Conservation (phyloP, 1,140 invertebrate species). For the Kradibia gibbosae region DNA sequence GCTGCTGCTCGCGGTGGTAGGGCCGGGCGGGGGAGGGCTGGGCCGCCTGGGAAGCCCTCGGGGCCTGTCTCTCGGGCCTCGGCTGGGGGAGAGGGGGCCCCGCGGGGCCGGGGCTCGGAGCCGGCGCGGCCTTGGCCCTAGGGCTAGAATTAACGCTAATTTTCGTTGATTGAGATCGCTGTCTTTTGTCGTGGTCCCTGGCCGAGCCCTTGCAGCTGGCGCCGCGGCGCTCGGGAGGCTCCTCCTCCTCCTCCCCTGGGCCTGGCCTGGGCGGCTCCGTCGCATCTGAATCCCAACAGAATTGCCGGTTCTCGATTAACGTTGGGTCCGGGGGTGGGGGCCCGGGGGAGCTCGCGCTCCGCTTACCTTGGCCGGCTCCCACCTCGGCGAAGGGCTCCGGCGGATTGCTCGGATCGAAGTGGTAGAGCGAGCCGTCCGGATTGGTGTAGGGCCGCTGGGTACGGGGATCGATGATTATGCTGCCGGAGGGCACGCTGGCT, state of each 20-base stretch:
- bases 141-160: slow-evolving; percentile 38
- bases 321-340: too few relatives aligned
- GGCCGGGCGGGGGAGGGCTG: slow-evolving; percentile 34
- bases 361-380: slow-evolving; percentile 53
- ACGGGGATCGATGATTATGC: slow-evolving; percentile 89
- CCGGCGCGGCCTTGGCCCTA: slow-evolving; percentile 41
- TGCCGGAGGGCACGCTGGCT: slow-evolving; percentile 85
- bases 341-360: too few relatives aligned
- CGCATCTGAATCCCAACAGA: slow-evolving; percentile 18
- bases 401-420: slow-evolving; percentile 81
- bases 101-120: too few relatives aligned
- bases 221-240: too few relatives aligned
- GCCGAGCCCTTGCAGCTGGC: too few relatives aligned
- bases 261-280: neutral
- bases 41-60: slow-evolving; percentile 57
- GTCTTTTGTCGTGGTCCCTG: slow-evolving; percentile 50
- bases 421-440: slow-evolving; percentile 77
- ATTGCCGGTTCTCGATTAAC: too few relatives aligned
- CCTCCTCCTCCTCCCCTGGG: too few relatives aligned
- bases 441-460: slow-evolving; percentile 72
- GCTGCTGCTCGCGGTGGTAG: neutral
- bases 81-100: too few relatives aligned
- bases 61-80: slow-evolving; percentile 65
- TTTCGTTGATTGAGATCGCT: slow-evolving; percentile 57
- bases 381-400: slow-evolving; percentile 70